Evolutionary conservation across 2,113 vertebrate genomes (phyloP).

Genomic region (Axis porcinus): DNA sequence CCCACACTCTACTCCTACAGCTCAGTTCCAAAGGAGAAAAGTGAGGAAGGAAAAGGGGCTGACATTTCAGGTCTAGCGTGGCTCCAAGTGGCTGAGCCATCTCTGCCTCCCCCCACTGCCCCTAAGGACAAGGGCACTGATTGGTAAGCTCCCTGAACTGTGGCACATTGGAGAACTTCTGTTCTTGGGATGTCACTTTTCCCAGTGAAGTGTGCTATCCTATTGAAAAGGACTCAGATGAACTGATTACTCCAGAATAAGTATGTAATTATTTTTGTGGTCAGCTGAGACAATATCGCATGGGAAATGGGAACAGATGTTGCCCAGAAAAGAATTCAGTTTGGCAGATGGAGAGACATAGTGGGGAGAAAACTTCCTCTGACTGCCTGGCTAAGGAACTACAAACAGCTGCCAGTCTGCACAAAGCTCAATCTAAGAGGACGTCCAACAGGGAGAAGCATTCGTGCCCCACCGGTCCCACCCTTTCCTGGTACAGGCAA

Average conservation of each 20-base stretch:
- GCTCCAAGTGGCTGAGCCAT: background rate
- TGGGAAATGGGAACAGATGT: slow-evolving; percentile 34
- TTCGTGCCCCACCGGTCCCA: accelerated
- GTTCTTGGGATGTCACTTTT: background rate
- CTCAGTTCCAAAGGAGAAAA: background rate
- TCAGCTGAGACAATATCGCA: background rate
- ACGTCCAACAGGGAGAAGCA: background rate
- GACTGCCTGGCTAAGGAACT: background rate
- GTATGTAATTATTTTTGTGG: slow-evolving; percentile 31
- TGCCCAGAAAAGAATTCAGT: background rate
- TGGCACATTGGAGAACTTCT: background rate
- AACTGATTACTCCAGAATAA: slow-evolving; percentile 10
- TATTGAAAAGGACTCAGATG: background rate
- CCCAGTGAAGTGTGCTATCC: background rate
- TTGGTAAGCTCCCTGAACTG: background rate
- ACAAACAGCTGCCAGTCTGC: background rate
- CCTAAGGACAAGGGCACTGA: background rate
- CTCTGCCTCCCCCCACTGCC: accelerated
- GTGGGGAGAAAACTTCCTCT: background rate
- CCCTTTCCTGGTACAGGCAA: background rate
- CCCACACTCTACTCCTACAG: background rate
- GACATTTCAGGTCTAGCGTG: background rate
- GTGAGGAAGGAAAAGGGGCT: background rate
- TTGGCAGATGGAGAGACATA: background rate
- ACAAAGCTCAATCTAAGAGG: background rate